Percentiles rank a stretch among this genome's conserved stretches.
Evolutionary conservation across 2,113 vertebrate genomes (phyloP).

Genomic region (Salvelinus sp.): DNA sequence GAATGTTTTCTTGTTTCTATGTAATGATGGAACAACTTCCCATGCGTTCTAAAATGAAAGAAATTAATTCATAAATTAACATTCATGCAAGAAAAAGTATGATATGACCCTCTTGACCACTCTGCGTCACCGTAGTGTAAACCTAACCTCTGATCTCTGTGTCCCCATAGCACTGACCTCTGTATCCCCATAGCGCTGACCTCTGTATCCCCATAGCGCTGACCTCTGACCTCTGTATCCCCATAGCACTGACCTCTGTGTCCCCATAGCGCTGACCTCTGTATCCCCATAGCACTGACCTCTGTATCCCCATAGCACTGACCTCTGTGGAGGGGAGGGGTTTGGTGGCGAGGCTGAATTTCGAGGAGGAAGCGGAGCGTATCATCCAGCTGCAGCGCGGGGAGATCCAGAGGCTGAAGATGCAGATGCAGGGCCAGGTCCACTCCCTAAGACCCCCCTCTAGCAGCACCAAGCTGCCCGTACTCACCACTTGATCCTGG

Average conservation of each 20-base stretch:
- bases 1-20: no score
- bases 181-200: no score
- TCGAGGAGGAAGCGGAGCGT: slow-evolving; percentile 71
- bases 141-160: not conserved
- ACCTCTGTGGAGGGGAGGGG: not conserved
- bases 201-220: no score
- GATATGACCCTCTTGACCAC: not conserved
- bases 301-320: not conserved
- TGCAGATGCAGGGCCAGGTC: slow-evolving; percentile 67
- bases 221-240: no score
- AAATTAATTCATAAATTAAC: no score
- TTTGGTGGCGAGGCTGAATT: slow-evolving; percentile 62
- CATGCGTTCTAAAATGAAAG: no score
- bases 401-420: slow-evolving; percentile 76
- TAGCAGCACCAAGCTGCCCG: slow-evolving; percentile 54
- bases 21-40: no score
- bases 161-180: no score
- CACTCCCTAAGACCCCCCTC: slow-evolving; percentile 39
- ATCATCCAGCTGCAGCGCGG: slow-evolving; percentile 80
- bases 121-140: not conserved
- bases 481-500: slow-evolving; percentile 6
- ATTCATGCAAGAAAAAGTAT: not conserved
- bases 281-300: not conserved
- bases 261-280: not conserved
- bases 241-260: no score